A percentile compares a stretch with the other conserved stretches of the same genome.
Evolutionary conservation across 2,113 vertebrate genomes (phyloP).

Genomic region (Condylura cristata): DNA sequence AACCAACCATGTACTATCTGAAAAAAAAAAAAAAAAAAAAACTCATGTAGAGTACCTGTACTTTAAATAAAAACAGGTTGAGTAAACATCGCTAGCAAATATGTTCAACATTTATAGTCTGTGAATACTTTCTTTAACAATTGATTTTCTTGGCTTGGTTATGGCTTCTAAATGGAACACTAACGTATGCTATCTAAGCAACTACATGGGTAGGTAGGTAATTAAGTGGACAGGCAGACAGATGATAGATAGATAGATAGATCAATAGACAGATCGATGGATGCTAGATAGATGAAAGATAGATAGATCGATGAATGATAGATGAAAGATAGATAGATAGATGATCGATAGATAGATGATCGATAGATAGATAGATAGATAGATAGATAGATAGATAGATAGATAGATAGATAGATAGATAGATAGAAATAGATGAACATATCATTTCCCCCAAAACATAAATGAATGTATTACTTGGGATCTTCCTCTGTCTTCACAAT

Average conservation of each 20-base stretch:
- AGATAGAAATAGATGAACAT: not conserved
- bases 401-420: not conserved
- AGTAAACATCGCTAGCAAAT: not conserved
- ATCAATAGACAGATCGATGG: not conserved
- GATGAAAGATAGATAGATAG: not conserved
- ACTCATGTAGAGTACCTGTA: not conserved
- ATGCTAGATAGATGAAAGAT: not conserved
- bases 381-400: not conserved
- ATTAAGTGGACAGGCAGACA: not conserved
- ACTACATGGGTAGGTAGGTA: not conserved
- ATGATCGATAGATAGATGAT: not conserved
- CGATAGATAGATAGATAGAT: not conserved
- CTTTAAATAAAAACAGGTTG: not conserved
- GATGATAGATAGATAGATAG: not conserved
- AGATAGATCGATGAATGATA: not conserved
- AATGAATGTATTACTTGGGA: not conserved
- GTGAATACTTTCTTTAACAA: not conserved
- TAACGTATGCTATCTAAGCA: not conserved
- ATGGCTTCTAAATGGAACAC: not conserved
- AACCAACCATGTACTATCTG: not conserved
- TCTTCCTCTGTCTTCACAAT: not conserved
- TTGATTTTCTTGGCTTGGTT: not conserved
- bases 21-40: no score
- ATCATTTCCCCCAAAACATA: not conserved
- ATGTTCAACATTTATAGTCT: not conserved